These are phyloP conservation scores for Gyrodactylus bullatarudis DNA, from an alignment of 1,140 invertebrate species.

Conservation along the genomic window DNA sequence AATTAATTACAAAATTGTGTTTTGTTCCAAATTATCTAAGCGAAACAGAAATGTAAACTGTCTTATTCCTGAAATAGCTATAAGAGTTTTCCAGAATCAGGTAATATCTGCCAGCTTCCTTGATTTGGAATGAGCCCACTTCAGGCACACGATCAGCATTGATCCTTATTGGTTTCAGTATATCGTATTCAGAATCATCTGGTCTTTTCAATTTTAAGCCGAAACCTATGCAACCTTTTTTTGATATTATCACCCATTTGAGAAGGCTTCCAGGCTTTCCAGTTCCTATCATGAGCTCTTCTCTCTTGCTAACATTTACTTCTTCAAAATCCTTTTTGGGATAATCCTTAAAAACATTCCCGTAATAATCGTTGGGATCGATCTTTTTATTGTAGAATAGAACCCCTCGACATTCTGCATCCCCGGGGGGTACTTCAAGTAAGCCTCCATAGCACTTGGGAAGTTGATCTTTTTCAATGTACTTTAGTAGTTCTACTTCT, in stretches of 20 bases:
- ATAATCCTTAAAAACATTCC: neutral
- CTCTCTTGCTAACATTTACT: neutral
- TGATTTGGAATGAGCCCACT: neutral
- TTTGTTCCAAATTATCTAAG: no score
- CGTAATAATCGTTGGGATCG: neutral
- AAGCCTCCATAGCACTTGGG: neutral
- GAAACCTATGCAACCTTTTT: neutral
- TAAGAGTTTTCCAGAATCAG: neutral
- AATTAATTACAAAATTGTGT: no score
- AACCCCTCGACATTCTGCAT: neutral
- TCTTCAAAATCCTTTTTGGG: neutral
- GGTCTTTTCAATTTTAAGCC: neutral
- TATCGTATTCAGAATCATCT: neutral
- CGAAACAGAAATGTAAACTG: neutral
- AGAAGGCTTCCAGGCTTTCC: neutral
- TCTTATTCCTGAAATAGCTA: neutral
- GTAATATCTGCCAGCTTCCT: neutral
- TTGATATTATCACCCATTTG: neutral
- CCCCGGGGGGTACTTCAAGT: neutral
- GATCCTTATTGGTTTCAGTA: neutral
- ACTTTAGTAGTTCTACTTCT: neutral
- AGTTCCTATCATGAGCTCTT: neutral
- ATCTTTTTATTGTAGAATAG: neutral
- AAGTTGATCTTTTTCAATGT: neutral
- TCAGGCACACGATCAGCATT: neutral